Evolutionary conservation across 2,113 vertebrate genomes (phyloP), one percentile per base, ranked within the genome.

Genomic region (Falcunculus frontatus): DNA sequence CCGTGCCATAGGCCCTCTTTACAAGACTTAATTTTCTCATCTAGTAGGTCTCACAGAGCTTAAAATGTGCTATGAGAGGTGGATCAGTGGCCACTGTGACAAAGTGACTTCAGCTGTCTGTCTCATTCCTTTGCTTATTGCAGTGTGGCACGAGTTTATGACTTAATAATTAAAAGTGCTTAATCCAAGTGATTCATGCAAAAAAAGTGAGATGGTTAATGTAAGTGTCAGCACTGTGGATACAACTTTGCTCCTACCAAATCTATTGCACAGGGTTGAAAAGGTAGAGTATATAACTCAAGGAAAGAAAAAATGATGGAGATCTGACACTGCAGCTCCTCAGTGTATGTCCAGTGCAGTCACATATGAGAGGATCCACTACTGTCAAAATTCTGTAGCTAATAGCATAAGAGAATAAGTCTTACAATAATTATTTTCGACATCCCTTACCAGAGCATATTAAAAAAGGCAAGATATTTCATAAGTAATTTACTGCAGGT

Each of bases 271-370:
- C 30, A 37, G 11, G 13, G 25, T 70, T 42, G 23, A 59, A 94
- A 87, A 50, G 3, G 26, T 1, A 32, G 13, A n/a, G 22, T n/a
- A 19, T 56, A 7, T 21, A 87, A 39, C 4, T 78, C 4, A 23
- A n/a, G 17, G 20, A 0, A 8, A 19, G 30, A 29, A 39, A 13
- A 42, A 37, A 8, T 11, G 3, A 1, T 49, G 27, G 8, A 4
- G 1, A 10, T 42, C 47, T 68, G 60, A 32, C 2, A 16, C 9
- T 59, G 21, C 23, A 52, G 19, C 22, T 91, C n/a, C 35, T 79
- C 44, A 33, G 21, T 23, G 10, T 27, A 7, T 37, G 9, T 73
- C 37, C 5, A 2, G 27, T 64, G 53, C 30, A 75, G 25, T 56
- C 57, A 68, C 2, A 2, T 25, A 44, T 14, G 33, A 74, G 10